These are phyloP conservation scores for Holothuria glaberrima DNA, from an alignment of 35 echinoderm and acorn worm species.

Conservation along the genomic window DNA sequence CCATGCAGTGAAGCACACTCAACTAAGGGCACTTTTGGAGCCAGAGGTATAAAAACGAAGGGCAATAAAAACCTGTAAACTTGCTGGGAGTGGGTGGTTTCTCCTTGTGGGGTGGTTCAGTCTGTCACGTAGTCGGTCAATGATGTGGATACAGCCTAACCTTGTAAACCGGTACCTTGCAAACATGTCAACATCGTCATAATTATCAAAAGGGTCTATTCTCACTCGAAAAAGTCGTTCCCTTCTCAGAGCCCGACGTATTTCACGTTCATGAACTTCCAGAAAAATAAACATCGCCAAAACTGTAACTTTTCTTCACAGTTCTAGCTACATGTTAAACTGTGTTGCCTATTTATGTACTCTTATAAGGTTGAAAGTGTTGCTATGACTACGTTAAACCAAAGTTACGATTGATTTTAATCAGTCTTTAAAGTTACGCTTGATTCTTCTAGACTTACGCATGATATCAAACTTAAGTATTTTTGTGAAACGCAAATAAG, in stretches of 20 bases:
- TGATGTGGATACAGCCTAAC: slow-evolving; percentile 57
- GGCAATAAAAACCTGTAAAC: slow-evolving; percentile 68
- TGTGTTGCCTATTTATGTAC: no score
- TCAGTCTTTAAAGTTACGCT: background rate
- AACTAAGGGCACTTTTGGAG: slow-evolving; percentile 32
- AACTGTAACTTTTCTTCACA: no score
- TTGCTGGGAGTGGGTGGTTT: slow-evolving; percentile 54
- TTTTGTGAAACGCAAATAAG: no score
- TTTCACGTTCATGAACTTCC: no score
- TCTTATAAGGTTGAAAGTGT: no score
- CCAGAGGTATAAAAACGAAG: slow-evolving; percentile 64
- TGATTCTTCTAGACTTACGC: background rate
- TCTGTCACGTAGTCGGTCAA: slow-evolving; percentile 4
- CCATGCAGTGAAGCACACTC: slow-evolving; percentile 44
- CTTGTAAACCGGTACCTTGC: slow-evolving; percentile 64
- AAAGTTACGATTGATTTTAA: background rate
- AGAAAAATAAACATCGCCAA: no score
- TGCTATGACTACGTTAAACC: background rate
- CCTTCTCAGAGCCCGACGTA: background rate
- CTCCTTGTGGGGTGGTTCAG: slow-evolving; percentile 65
- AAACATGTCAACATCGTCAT: slow-evolving; percentile 64
- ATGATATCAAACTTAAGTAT: no score
- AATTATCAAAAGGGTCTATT: slow-evolving; percentile 56
- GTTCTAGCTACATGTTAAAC: no score
- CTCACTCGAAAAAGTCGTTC: slow-evolving; percentile 62